Evolutionary conservation across 2,113 vertebrate genomes (phyloP), one percentile per base, ranked within the genome.

Genomic region (Gallinago undulata): DNA sequence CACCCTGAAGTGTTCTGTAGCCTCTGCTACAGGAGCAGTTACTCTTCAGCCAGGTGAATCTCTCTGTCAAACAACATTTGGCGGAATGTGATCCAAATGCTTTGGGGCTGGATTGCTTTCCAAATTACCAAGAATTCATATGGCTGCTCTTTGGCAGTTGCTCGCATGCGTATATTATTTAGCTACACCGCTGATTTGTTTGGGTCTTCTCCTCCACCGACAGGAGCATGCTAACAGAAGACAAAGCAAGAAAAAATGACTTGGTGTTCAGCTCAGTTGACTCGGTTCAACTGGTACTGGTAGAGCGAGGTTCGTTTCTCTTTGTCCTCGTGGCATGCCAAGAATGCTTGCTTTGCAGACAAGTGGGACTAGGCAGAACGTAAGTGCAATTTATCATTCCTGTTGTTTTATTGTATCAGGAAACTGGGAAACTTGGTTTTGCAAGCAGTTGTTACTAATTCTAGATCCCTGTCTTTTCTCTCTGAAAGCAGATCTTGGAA

Each of bases 351-450:
- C 30, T 51, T 73, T 87, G 41, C 35, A 83, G 57, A 62, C 50
- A 83, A 19, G 60, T 55, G 60, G 21, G 25, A 67, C 51, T 63
- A 47, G 45, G 22, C 35, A 87, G 84, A 87, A 63, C 30, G 2
- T n/a, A 62, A 81, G 51, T 53, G 35, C 39, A 68, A 19, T 90
- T 94, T 89, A 75, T 87, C 69, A 73, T 78, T 93, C 35, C 39
- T 47, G 11, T n/a, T 92, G n/a, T 56, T 90, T 55, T 84, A 45
- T 72, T 72, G 27, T 68, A 81, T 86, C 30, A 64, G 30, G 23
- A 88, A 93, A 60, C 28, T n/a, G 60, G 19, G 56, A 56, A 81
- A 68, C 33, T 50, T 90, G 67, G 13, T 86, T 92, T 93, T 77
- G 41, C 41, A 33, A 76, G 87, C 30, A 59, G 3, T 48, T 60